phyloP scores from a whole-genome alignment of 1,140 invertebrate species.

The Scylla paramamosain region DNA sequence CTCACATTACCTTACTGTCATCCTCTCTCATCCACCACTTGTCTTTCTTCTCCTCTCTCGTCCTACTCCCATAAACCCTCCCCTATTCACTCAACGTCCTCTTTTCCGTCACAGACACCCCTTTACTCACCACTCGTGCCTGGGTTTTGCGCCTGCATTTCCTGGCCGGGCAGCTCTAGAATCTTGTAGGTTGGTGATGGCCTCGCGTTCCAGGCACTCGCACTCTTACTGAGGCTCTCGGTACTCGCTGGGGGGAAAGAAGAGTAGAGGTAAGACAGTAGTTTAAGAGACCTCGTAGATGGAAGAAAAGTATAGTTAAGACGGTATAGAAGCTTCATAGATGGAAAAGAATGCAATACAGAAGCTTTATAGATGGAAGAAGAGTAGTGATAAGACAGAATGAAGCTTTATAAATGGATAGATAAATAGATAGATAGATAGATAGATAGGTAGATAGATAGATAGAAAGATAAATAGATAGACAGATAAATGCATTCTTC shows the following conservation, averaged over 20 bases:
- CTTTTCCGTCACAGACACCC: neutral
- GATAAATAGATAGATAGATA: too few species aligned
- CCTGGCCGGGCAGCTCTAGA: constrained; percentile 42
- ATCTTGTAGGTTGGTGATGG: constrained; percentile 19
- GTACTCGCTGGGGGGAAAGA: constrained; percentile 16
- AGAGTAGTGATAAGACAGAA: too few species aligned
- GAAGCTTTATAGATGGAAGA: too few species aligned
- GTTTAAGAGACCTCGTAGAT: too few species aligned
- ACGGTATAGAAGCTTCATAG: too few species aligned
- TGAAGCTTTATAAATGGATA: too few species aligned
- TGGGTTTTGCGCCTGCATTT: neutral
- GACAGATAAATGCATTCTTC: neutral
- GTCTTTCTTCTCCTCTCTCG: neutral
- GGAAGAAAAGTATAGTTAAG: too few species aligned
- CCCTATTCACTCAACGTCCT: neutral
- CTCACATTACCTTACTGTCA: neutral
- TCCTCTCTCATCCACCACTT: neutral
- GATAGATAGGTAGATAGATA: neutral
- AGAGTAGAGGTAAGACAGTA: neutral
- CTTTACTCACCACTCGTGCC: constrained; percentile 31
- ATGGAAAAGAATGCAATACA: too few species aligned
- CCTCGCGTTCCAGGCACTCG: constrained; percentile 32
- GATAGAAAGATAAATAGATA: neutral
- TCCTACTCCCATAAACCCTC: neutral
- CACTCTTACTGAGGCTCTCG: neutral